Evolutionary conservation across 2,888 invertebrate genomes (phyloP).

Genomic region (Eutolmus rufibarbis): DNA sequence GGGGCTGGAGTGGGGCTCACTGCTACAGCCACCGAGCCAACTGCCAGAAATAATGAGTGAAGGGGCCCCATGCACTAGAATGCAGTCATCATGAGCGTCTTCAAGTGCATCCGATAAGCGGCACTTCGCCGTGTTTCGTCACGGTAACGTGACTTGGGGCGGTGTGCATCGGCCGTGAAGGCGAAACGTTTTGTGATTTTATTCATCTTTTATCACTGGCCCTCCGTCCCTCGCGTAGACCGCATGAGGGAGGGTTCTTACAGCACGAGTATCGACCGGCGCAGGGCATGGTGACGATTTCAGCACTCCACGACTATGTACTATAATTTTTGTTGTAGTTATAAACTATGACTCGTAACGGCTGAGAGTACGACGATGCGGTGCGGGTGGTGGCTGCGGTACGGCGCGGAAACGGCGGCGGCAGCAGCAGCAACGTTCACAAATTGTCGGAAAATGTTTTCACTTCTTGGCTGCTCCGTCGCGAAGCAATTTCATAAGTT

Average conservation of each 20-base stretch:
- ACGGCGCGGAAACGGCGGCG: neutral
- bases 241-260: neutral
- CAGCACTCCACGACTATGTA: neutral
- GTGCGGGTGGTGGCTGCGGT: neutral
- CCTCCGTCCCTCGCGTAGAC: neutral
- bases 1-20: neutral
- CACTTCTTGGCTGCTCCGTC: neutral
- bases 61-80: neutral
- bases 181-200: neutral
- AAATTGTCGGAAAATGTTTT: constrained; percentile 27
- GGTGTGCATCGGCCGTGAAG: neutral
- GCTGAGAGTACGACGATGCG: neutral
- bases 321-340: neutral
- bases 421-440: neutral
- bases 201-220: constrained; percentile 1
- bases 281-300: neutral
- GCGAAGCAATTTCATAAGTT: constrained; percentile 17
- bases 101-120: constrained; percentile 2
- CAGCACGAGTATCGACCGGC: neutral
- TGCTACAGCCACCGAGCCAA: neutral
- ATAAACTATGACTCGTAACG: neutral
- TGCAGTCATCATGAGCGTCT: neutral
- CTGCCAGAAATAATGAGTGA: constrained; percentile 3
- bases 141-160: neutral
- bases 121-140: neutral